Conservation (phyloP, 1,140 invertebrate species). For the Hormaphis cornu region DNA sequence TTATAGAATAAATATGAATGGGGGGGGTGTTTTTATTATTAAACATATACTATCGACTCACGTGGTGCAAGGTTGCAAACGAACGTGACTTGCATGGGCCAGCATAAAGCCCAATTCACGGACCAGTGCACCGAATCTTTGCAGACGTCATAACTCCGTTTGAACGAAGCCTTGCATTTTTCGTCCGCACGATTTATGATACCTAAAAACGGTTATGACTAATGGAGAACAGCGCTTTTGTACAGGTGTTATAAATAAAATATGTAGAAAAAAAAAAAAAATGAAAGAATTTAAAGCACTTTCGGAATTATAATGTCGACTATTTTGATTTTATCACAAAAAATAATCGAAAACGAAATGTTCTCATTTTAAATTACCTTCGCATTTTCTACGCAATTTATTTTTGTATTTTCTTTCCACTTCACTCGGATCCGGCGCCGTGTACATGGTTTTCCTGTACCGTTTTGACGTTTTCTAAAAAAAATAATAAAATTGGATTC, state of each 20-base stretch:
- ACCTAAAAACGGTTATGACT: slow-evolving; percentile 31
- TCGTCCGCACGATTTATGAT: slow-evolving; percentile 39
- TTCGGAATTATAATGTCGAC: too few species aligned
- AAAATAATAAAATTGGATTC: neutral
- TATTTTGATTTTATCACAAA: too few species aligned
- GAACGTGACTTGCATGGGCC: slow-evolving; percentile 59
- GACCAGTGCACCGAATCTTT: slow-evolving; percentile 47
- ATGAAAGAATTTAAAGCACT: slow-evolving; percentile 46
- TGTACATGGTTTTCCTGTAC: neutral
- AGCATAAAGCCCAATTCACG: slow-evolving; percentile 53
- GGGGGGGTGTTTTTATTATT: too few species aligned
- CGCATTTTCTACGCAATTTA: slow-evolving; percentile 55
- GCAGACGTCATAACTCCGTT: slow-evolving; percentile 51
- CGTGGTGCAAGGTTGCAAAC: slow-evolving; percentile 48
- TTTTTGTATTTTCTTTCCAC: slow-evolving; percentile 49
- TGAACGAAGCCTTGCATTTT: slow-evolving; percentile 51
- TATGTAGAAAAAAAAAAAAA: too few species aligned
- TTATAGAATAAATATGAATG: too few species aligned
- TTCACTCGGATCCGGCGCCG: slow-evolving; percentile 42
- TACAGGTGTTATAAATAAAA: too few species aligned
- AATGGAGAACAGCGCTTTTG: too few species aligned
- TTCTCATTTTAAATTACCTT: slow-evolving; percentile 36
- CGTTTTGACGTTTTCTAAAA: slow-evolving; percentile 2
- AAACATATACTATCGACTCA: too few species aligned
- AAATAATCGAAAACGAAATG: too few species aligned